A percentile compares a stretch with the other conserved stretches of the same genome.
Evolutionary conservation across 2,888 invertebrate genomes (phyloP).

Genomic region (Oscheius sp.): DNA sequence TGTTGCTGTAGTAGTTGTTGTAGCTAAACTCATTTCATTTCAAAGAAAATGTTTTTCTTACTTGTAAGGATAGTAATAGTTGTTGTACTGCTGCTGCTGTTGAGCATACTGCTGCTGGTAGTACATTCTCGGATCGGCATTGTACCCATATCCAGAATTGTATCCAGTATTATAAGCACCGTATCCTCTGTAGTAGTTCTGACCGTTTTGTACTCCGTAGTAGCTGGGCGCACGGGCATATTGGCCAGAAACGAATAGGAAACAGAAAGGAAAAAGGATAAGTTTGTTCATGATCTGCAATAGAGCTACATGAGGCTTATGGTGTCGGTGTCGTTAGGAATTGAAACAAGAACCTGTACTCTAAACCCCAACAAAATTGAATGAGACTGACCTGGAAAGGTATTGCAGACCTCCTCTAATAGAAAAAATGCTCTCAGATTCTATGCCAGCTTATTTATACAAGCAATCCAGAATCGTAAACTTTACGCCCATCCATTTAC

Average conservation of each 20-base stretch:
- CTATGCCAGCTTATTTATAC: too few relatives aligned
- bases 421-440: too few relatives aligned
- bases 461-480: too few relatives aligned
- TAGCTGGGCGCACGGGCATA: conserved; percentile 1
- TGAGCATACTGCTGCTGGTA: conserved; percentile 24
- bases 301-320: too few relatives aligned
- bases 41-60: not conserved
- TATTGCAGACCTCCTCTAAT: too few relatives aligned
- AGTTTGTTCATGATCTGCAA: too few relatives aligned
- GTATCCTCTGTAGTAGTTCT: conserved; percentile 20
- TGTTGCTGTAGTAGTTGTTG: conserved; percentile 14
- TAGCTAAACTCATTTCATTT: not conserved
- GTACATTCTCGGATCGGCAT: conserved; percentile 2
- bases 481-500: too few relatives aligned
- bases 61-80: conserved; percentile 21
- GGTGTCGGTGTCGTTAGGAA: too few relatives aligned
- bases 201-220: conserved; percentile 2
- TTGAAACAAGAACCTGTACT: too few relatives aligned
- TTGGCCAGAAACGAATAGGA: not conserved
- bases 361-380: too few relatives aligned
- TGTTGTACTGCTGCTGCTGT: conserved; percentile 9
- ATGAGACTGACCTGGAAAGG: too few relatives aligned
- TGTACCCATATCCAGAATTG: not conserved
- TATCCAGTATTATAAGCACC: not conserved
- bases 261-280: not conserved